These are phyloP conservation scores for Drosophila arizonae DNA, from an alignment of 1,140 invertebrate species.

Conservation along the genomic window DNA sequence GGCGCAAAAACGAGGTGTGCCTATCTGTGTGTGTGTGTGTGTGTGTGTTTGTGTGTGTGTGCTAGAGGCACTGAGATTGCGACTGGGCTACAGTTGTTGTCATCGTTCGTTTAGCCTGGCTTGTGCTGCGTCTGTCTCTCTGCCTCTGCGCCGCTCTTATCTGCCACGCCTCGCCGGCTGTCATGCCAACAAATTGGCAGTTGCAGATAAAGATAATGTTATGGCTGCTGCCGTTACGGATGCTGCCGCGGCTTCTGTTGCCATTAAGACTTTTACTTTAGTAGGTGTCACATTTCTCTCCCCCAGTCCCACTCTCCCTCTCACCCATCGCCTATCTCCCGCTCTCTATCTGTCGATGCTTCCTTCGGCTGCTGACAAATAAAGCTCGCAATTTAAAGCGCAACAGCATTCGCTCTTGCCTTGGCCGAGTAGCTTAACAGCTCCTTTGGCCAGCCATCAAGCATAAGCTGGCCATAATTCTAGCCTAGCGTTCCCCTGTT, in stretches of 20 bases:
- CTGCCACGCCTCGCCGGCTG: conserved; percentile 47
- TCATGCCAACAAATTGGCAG: conserved; percentile 70
- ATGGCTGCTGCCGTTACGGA: conserved; percentile 64
- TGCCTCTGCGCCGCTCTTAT: conserved; percentile 37
- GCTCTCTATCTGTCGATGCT: conserved; percentile 5
- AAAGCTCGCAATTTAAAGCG: conserved; percentile 61
- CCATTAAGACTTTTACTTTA: conserved; percentile 66
- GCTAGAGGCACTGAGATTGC: neutral
- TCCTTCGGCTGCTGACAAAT: conserved; percentile 49
- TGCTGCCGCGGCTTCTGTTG: conserved; percentile 32
- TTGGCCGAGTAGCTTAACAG: neutral
- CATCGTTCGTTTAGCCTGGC: neutral
- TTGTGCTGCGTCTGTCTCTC: conserved; percentile 5
- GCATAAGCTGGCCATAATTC: conserved; percentile 40
- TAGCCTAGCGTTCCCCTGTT: neutral
- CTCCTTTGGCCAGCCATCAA: conserved; percentile 35
- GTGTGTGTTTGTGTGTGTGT: neutral
- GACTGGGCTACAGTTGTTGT: conserved; percentile 4
- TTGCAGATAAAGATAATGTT: conserved; percentile 77
- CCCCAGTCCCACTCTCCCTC: conserved; percentile 17
- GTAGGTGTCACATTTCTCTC: conserved; percentile 73
- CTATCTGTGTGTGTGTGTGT: neutral
- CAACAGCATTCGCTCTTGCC: conserved; percentile 6
- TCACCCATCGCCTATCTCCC: conserved; percentile 2
- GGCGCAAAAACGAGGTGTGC: conserved; percentile 33